Base-by-base conservation (phyloP, 1,140 invertebrate species). In the Drosophila prosaltans region DNA sequence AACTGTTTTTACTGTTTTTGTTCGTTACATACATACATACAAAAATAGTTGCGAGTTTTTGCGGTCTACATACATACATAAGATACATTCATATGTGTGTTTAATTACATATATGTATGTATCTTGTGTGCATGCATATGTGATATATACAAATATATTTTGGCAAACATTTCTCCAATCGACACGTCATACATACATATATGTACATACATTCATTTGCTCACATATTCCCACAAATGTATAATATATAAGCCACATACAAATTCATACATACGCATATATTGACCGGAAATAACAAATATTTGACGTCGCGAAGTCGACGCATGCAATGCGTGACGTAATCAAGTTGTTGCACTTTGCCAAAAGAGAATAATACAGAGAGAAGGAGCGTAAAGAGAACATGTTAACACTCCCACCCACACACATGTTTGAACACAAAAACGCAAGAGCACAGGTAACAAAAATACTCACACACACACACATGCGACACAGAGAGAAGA, bases 1-100 rank as follows among this genome's bases (percentile, higher is more conserved):
- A 85, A 85, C 82, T 86, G 83, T 86, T 81, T 81, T 85, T 86
- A 85, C 82, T 78, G 81, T 86, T 86, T 70, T 67, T 68, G 62
- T 74, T 51, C 21, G 32, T 64, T 64, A 30, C 41, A 21, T 63
- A 45, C 7, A 28, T 45, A 11, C 6, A 60, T 16, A 16, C 16
- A 16, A 16, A 16, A 16, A 16, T 16, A 16, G 16, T 16, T 16
- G 16, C 16, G 16, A 16, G 16, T 16, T 16, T 16, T 16, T 16
- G 16, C 16, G 16, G 16, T 16, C 16, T 16, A 16, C 16, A 16
- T 16, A 16, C 16, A 16, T 16, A 16, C 16, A 16, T 16, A 16
- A 16, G 16, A 16, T 16, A 16, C 16, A 16, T 16, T 16, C 16
- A 16, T 16, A 16, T 16, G 16, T 16, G 16, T 16, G 16, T 16